A percentile compares a stretch with the other conserved stretches of the same genome.
phyloP scores from a whole-genome alignment of 2,797 vertebrate genomes.

The Tragelaphus oryx region DNA sequence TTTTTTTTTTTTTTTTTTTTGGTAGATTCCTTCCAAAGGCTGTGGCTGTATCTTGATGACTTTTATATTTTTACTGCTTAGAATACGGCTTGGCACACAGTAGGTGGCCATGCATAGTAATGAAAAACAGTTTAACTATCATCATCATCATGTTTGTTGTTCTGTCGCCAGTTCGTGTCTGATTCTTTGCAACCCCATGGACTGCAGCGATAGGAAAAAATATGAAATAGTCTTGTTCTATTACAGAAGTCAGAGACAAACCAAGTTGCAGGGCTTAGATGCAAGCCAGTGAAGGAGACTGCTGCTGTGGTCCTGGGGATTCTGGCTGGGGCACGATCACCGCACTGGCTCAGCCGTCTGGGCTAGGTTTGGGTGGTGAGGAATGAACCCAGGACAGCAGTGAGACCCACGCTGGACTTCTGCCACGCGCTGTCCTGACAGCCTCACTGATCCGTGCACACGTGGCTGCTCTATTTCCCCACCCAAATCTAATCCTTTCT shows the following conservation, averaged over 20 bases:
- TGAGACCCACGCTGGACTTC: accelerated
- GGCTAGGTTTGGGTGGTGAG: neutral
- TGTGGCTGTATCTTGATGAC: neutral
- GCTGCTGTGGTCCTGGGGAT: neutral
- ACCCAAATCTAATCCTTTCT: neutral
- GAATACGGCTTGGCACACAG: neutral
- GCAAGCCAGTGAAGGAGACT: neutral
- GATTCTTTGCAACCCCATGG: neutral
- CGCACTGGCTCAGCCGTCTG: neutral
- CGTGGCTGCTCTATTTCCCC: neutral
- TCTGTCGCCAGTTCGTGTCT: neutral
- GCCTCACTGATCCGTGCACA: accelerated
- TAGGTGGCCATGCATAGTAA: neutral
- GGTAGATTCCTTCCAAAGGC: neutral
- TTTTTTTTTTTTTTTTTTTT: too few species aligned
- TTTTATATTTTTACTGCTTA: neutral
- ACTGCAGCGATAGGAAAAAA: neutral
- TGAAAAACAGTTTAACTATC: neutral
- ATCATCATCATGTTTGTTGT: neutral
- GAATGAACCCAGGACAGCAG: neutral
- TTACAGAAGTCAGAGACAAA: neutral
- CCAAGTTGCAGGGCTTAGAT: neutral
- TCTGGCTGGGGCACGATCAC: neutral
- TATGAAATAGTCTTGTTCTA: neutral
- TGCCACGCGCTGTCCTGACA: accelerated